phyloP scores from a whole-genome alignment of 2,888 invertebrate genomes.

The Iselma pallidipennis region DNA sequence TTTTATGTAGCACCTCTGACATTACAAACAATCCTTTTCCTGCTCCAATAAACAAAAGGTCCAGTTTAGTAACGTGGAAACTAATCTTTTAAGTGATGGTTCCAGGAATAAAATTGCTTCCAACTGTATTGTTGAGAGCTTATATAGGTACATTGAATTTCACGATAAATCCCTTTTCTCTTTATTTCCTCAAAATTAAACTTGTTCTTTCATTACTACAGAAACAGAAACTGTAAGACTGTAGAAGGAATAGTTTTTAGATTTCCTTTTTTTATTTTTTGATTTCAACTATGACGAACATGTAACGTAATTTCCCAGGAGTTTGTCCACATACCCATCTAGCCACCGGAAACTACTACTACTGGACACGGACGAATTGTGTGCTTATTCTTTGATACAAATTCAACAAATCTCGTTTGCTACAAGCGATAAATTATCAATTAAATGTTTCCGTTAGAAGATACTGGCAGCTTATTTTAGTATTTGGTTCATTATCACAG shows the following conservation, averaged over 20 bases:
- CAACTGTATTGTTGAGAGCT: no score
- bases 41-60: no score
- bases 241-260: not conserved
- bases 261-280: not conserved
- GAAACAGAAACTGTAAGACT: no score
- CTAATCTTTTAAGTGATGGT: not conserved
- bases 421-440: no score
- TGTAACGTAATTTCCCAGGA: not conserved
- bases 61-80: not conserved
- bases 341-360: not conserved
- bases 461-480: no score
- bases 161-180: not conserved
- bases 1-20: not conserved
- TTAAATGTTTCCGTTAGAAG: no score
- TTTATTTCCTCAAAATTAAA: not conserved
- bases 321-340: not conserved
- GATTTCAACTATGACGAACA: not conserved
- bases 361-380: not conserved
- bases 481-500: no score
- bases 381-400: not conserved
- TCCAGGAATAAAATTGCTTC: not conserved
- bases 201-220: not conserved
- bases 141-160: not conserved
- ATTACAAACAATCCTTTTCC: not conserved
- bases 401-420: no score